These are phyloP conservation scores for Drosophila formosana DNA, from an alignment of 2,888 invertebrate genomes.

Conservation along the genomic window DNA sequence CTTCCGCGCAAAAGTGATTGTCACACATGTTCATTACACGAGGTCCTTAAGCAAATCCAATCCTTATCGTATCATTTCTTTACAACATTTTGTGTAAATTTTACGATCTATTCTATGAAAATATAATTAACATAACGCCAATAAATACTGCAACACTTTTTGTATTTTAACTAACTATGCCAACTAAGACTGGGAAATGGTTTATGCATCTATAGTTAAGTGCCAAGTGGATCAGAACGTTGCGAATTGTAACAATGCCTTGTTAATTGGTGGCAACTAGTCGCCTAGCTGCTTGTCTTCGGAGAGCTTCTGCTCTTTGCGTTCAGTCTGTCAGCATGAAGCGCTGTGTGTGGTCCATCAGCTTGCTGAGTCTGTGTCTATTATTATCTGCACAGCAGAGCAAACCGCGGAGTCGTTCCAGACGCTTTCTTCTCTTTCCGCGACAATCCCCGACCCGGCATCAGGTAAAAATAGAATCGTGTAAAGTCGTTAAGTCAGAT, in stretches of 20 bases:
- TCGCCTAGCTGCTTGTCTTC: not conserved
- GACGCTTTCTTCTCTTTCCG: conserved; percentile 80
- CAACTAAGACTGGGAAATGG: not conserved
- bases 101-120: conserved; percentile 44
- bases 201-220: not conserved
- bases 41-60: conserved; percentile 39
- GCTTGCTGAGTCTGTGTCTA: conserved; percentile 10
- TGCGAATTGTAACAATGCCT: conserved; percentile 20
- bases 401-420: conserved; percentile 37
- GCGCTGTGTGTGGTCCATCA: conserved; percentile 21
- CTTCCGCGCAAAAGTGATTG: conserved; percentile 44
- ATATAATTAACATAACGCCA: conserved; percentile 56
- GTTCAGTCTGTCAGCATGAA: conserved; percentile 36
- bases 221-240: conserved; percentile 31
- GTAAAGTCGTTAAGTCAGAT: not conserved
- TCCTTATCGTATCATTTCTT: conserved; percentile 40
- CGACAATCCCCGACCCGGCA: conserved; percentile 79
- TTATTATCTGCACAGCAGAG: not conserved
- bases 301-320: not conserved
- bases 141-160: conserved; percentile 61
- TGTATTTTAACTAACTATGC: conserved; percentile 29
- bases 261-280: conserved; percentile 27
- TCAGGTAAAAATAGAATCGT: conserved; percentile 61
- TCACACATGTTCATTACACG: conserved; percentile 33
- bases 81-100: conserved; percentile 44